Conservation (phyloP, 1,140 invertebrate species). For the Cyclina sinensis region DNA sequence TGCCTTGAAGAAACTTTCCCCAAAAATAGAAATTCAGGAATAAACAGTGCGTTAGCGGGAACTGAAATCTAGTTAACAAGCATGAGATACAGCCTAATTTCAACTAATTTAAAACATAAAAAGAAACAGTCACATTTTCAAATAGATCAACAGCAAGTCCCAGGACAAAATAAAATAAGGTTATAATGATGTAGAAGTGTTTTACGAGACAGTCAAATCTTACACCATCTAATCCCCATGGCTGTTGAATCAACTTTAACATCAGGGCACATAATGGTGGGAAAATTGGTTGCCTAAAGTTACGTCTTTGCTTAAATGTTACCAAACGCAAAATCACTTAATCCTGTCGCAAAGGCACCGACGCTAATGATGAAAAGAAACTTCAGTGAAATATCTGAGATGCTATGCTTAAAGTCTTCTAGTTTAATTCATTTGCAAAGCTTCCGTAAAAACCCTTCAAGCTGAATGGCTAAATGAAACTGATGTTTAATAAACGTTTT, state of each 20-base stretch:
- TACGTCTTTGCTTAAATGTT: neutral
- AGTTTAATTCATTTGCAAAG: neutral
- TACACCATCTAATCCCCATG: constrained; percentile 37
- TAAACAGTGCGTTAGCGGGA: too few relatives aligned
- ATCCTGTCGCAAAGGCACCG: neutral
- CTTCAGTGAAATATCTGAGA: neutral
- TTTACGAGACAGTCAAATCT: neutral
- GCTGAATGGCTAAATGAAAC: too few relatives aligned
- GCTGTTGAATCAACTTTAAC: neutral
- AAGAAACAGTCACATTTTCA: too few relatives aligned
- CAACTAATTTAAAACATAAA: too few relatives aligned
- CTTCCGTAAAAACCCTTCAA: too few relatives aligned
- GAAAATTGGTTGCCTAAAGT: neutral
- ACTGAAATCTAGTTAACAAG: too few relatives aligned
- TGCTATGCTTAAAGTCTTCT: neutral
- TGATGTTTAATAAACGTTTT: too few relatives aligned
- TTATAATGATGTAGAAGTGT: neutral
- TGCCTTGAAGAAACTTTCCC: too few relatives aligned
- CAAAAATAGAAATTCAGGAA: too few relatives aligned
- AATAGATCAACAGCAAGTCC: too few relatives aligned
- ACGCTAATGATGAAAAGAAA: neutral
- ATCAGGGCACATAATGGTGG: constrained; percentile 38
- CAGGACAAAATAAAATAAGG: neutral
- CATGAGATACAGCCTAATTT: too few relatives aligned
- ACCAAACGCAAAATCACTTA: neutral